Evolutionary conservation across 2,797 vertebrate species (phyloP), one percentile per base, ranked within the genome.

Genomic region (Hyperoplus lanceolatus): DNA sequence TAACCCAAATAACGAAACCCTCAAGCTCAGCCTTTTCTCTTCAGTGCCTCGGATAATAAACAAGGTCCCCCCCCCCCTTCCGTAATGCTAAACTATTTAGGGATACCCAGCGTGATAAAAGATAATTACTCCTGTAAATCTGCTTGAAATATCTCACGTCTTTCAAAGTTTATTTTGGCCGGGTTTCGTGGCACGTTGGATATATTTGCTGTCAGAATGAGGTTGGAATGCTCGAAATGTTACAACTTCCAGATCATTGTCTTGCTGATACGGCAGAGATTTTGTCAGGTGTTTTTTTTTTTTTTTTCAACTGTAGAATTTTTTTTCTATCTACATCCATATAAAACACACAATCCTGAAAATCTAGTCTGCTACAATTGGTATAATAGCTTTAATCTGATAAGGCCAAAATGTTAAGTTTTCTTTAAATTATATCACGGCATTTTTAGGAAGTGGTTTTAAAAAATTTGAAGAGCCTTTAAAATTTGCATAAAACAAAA

Each of bases 1-100:
- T 73, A 84, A 79, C 83, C 80, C 53, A 79, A 84, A 88, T 84
- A 90, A 93, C 84, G 29, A 90, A 91, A 89, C 79, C 59, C 64
- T 86, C 63, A 50, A 84, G 82, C 53, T 49, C 55, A 43, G 73
- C 69, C 67, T 75, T 29, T 80, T 83, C 53, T 70, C 75, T 63
- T 73, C 70, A 8, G 13, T 67, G 68, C 65, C 48, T 70, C 12
- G 2, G 79, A 86, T 64, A 87, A 86, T 83, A 80, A 92, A 88
- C 54, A 57, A 16, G 9, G 42, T 64, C 15, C 49, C 54, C 69
- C 72, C 70, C 48, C 66, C 13, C 49, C 54, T 71, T 73, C 70
- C 41, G 38, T 50, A 64, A 48, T 50, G 69, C 42, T 42, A 55
- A 74, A 46, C 70, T 89, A 65, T 80, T 83, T 77, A 56, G 42